Percentiles rank a stretch among this genome's conserved stretches.
phyloP scores from a whole-genome alignment of 2,113 vertebrate species.

The Megaptera novaeangliae region DNA sequence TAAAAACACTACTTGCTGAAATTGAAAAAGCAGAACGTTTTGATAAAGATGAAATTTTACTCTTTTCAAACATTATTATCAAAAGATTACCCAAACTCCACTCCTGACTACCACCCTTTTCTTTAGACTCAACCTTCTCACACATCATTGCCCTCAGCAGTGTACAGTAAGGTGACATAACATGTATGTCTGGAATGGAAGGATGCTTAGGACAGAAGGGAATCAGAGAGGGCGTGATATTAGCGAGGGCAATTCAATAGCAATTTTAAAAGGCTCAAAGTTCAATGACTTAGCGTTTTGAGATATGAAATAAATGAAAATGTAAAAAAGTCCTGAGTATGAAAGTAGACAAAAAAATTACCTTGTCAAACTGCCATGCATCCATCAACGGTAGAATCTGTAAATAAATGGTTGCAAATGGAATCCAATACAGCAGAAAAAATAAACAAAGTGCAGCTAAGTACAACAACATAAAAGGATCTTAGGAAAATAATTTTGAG shows the following conservation, averaged over 20 bases:
- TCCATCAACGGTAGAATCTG: not conserved
- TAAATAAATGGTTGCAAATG: not conserved
- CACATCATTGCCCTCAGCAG: not conserved
- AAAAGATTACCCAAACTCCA: not conserved
- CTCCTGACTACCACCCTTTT: not conserved
- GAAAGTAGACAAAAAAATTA: not conserved
- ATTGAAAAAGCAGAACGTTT: not conserved
- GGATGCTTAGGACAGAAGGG: not conserved
- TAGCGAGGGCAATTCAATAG: not conserved
- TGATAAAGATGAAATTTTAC: not conserved
- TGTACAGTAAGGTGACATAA: not conserved
- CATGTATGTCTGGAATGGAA: not conserved
- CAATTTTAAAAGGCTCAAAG: not conserved
- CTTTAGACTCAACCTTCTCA: not conserved
- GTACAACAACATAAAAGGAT: not conserved
- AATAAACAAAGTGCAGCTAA: not conserved
- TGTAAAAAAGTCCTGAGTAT: not conserved
- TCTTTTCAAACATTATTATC: not conserved
- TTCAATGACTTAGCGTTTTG: not conserved
- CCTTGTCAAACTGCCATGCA: not conserved
- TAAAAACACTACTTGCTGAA: not conserved
- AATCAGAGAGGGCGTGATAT: not conserved
- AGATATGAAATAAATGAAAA: not conserved
- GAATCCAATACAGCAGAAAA: not conserved
- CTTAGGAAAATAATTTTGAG: constrained; percentile 12